A percentile compares a stretch with the other conserved stretches of the same genome.
phyloP scores from a whole-genome alignment of 2,888 invertebrate genomes.

The Eristalis intricaria region DNA sequence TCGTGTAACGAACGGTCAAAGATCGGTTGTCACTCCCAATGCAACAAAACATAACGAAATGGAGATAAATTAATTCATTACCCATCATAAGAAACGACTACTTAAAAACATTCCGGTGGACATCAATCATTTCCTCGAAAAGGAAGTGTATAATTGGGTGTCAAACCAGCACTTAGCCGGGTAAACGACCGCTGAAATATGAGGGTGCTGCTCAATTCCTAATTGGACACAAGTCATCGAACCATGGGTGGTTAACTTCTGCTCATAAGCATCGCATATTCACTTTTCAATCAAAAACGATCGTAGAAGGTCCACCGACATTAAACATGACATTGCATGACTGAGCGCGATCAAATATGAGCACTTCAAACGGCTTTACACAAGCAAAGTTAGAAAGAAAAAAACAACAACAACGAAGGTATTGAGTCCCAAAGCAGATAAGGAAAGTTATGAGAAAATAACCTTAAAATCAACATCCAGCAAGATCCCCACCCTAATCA shows the following conservation, averaged over 20 bases:
- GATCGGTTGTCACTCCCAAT: too few species aligned
- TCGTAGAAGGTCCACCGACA: background rate
- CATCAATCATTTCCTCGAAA: background rate
- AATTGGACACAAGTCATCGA: background rate
- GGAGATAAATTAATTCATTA: background rate
- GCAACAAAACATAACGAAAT: too few species aligned
- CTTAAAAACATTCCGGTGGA: background rate
- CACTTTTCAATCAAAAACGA: background rate
- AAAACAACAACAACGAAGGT: background rate
- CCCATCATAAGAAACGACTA: background rate
- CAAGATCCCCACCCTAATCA: constrained; percentile 23
- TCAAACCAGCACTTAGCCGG: background rate
- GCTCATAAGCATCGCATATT: background rate
- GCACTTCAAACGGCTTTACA: background rate
- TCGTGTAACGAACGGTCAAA: too few species aligned
- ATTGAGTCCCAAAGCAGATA: background rate
- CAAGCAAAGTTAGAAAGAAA: background rate
- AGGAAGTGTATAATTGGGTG: background rate
- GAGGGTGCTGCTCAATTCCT: background rate
- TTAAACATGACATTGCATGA: background rate
- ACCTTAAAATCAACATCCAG: constrained; percentile 33
- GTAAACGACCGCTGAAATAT: background rate
- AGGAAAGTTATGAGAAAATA: constrained; percentile 17
- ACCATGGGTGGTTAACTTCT: background rate
- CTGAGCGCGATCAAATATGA: background rate